phyloP scores from a whole-genome alignment of 2,113 vertebrate species.

The Hydropotes inermis region DNA sequence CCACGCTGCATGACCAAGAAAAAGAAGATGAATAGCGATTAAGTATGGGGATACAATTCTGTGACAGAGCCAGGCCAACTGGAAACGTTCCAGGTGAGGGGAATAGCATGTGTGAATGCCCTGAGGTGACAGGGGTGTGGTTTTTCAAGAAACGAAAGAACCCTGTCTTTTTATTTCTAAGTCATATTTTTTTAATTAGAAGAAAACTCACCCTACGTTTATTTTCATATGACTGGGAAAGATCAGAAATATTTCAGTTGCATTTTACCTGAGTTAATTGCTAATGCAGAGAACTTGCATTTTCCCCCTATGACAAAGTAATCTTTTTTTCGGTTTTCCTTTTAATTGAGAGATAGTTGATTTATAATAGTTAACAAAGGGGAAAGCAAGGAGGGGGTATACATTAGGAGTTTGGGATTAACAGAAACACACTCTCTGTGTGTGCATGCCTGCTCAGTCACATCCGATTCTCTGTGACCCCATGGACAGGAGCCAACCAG shows the following conservation, averaged over 20 bases:
- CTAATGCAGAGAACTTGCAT: neutral
- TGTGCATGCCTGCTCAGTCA: neutral
- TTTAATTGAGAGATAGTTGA: neutral
- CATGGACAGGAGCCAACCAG: neutral
- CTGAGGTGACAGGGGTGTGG: too few species aligned
- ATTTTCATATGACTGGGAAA: neutral
- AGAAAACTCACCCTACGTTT: neutral
- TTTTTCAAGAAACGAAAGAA: neutral
- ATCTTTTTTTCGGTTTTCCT: neutral
- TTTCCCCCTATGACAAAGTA: neutral
- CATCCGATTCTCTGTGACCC: neutral
- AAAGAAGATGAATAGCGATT: neutral
- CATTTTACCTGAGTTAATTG: slow-evolving; percentile 25
- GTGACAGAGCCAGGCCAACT: neutral
- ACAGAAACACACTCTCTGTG: neutral
- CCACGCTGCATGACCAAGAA: neutral
- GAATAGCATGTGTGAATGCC: neutral
- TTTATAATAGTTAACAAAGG: neutral
- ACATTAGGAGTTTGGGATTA: neutral
- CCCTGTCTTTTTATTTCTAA: neutral
- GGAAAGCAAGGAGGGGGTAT: neutral
- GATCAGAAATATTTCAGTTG: neutral
- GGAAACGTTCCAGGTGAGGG: neutral
- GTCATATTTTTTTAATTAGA: slow-evolving; percentile 5
- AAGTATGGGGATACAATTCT: neutral